Conservation (phyloP, 2,888 invertebrate species). For the Dendrolimus houi region DNA sequence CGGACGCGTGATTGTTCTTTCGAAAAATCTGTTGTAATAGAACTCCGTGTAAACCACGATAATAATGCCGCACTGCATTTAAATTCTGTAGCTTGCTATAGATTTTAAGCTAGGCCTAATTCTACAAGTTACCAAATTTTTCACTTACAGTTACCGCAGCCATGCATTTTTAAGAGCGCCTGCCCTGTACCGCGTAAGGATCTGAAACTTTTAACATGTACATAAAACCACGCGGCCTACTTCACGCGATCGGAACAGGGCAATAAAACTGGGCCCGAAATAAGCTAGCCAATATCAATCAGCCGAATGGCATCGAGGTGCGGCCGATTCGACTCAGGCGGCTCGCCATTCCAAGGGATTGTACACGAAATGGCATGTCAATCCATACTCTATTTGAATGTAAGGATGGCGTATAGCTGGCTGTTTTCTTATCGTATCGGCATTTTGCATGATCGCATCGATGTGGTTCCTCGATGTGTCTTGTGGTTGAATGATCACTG, state of each 20-base stretch:
- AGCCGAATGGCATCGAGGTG: conserved; percentile 2
- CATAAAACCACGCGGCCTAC: conserved; percentile 2
- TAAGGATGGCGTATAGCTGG: not conserved
- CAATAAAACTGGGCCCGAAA: conserved; percentile 2
- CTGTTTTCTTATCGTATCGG: too few species aligned
- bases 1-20: too few species aligned
- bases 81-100: too few species aligned
- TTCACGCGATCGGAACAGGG: conserved; percentile 3
- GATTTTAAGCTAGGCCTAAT: too few species aligned
- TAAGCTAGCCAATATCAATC: conserved; percentile 7
- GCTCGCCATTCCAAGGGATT: not conserved
- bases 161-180: not conserved
- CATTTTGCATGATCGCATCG: too few species aligned
- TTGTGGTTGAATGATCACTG: too few species aligned
- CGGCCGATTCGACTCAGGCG: not conserved
- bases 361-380: not conserved
- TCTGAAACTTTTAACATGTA: conserved; percentile 1
- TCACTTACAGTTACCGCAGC: not conserved
- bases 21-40: too few species aligned
- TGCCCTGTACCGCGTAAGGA: not conserved
- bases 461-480: too few species aligned
- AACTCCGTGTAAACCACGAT: too few species aligned
- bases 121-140: not conserved
- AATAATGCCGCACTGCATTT: too few species aligned
- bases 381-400: not conserved